Evolutionary conservation across 2,888 invertebrate genomes (phyloP).

Genomic region (Brenthis ino): DNA sequence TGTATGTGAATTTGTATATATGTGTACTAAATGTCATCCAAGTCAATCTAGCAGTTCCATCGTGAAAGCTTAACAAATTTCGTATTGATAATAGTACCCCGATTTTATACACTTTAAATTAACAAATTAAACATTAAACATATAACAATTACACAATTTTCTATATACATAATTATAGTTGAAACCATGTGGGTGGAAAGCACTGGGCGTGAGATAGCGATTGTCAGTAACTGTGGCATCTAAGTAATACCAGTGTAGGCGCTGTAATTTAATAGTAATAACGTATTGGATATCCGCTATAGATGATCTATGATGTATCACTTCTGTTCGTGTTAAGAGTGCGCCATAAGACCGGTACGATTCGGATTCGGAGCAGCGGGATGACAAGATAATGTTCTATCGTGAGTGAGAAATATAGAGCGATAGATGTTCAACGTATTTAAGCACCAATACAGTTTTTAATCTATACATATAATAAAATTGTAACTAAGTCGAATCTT

Average conservation of each 20-base stretch:
- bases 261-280: conserved; percentile 6
- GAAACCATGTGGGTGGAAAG: not conserved
- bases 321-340: fast-evolving
- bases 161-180: not conserved
- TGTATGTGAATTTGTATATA: too few species aligned
- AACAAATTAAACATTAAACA: conserved; percentile 5
- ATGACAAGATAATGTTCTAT: too few species aligned
- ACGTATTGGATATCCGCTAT: conserved; percentile 6
- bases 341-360: too few species aligned
- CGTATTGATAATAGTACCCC: too few species aligned
- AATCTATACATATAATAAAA: not conserved
- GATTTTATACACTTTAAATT: not conserved
- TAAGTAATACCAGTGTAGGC: conserved; percentile 11
- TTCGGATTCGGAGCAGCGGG: too few species aligned
- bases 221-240: not conserved
- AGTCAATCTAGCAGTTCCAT: too few species aligned
- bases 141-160: conserved; percentile 12
- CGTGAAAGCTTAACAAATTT: too few species aligned
- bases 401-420: too few species aligned
- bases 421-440: too few species aligned
- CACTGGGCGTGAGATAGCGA: conserved; percentile 10
- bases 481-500: not conserved
- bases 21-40: too few species aligned
- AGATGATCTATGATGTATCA: conserved; percentile 8
- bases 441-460: too few species aligned